These are phyloP conservation scores for Gymnarchus niloticus DNA, from an alignment of 2,113 vertebrate genomes.

Conservation along the genomic window DNA sequence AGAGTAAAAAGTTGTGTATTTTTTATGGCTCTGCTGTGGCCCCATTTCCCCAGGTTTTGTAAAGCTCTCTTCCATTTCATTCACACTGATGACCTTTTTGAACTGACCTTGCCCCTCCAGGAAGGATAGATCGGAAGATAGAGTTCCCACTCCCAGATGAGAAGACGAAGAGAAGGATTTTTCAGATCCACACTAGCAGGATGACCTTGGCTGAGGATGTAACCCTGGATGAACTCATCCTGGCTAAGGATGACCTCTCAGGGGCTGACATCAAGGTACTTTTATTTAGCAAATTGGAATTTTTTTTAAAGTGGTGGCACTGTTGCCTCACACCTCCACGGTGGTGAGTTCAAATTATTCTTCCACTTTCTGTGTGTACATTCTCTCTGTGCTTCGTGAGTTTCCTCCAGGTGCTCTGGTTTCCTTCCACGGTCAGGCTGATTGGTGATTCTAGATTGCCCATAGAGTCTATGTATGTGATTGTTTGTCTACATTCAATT, in stretches of 20 bases:
- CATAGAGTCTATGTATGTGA: no score
- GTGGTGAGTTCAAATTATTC: no score
- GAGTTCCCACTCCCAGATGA: slow-evolving; percentile 96
- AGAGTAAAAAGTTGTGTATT: not conserved
- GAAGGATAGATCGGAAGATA: slow-evolving; percentile 92
- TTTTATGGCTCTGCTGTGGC: not conserved
- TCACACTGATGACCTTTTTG: slow-evolving; percentile 11
- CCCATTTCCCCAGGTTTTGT: not conserved
- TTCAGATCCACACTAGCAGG: slow-evolving; percentile 94
- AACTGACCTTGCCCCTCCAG: slow-evolving; percentile 51
- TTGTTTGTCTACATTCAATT: no score
- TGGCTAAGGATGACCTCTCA: slow-evolving; percentile 95
- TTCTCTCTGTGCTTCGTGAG: no score
- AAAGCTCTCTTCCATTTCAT: not conserved
- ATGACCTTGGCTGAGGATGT: slow-evolving; percentile 91
- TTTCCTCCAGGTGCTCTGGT: no score
- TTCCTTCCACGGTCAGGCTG: no score
- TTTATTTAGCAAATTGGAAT: not conserved
- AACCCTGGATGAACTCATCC: slow-evolving; percentile 88
- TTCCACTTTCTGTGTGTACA: no score
- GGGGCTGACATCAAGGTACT: slow-evolving; percentile 92
- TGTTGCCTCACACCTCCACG: no score
- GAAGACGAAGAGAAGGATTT: slow-evolving; percentile 94
- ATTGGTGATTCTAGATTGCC: no score
- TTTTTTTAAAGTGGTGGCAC: no score